Evolutionary conservation across 2,113 vertebrate genomes (phyloP), one percentile per base, ranked within the genome.

Genomic region (Poeciliopsis prolifica): DNA sequence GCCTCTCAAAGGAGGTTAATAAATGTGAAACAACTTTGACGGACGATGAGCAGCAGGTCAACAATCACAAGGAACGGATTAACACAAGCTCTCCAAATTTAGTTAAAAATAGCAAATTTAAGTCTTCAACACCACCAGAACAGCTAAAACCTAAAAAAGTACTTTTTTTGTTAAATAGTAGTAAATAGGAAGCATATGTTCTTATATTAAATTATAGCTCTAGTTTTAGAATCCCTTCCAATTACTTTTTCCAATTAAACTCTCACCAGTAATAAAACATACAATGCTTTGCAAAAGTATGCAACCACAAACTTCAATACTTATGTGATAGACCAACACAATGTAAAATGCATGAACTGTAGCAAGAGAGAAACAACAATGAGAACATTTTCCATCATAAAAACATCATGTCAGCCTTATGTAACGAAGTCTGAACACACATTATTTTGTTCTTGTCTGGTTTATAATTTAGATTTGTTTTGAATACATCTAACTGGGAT

Each of bases 101-200:
- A 2, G 14, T 67, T 67, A 83, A 70, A 80, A 9, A 14, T 58
- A 70, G 28, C 64, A 68, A 15, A 70, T 58, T 58, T 58, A 24
- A 58, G 24, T 24, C 22, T 58, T 58, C 51, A 58, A 11, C 51
- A n/a, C 22, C 9, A 58, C 0, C 24, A 0, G 51, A 88, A 87
- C 35, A 37, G 10, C 86, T 85, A 86, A 87, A 80, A 19, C 77
- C 69, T 74, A 68, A 70, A 88, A 89, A 82, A 79, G 62, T 1
- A n/a, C 8, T 42, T 58, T 86, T 86, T 79, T 72, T 48, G 48
- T 72, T 48, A 81, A 95, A 95, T 94, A 83, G 94, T 91, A 94
- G 95, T 54, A 81, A 95, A 95, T 94, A 85, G 94, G 91, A 94
- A 95, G 91, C 94, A 95, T 88, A 95, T 94, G 94, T 79, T 72